Percentiles rank a stretch among this genome's conserved stretches.
These are phyloP conservation scores for Hirtodrosophila trivittata DNA, from an alignment of 2,888 invertebrate species.

Conservation along the genomic window DNA sequence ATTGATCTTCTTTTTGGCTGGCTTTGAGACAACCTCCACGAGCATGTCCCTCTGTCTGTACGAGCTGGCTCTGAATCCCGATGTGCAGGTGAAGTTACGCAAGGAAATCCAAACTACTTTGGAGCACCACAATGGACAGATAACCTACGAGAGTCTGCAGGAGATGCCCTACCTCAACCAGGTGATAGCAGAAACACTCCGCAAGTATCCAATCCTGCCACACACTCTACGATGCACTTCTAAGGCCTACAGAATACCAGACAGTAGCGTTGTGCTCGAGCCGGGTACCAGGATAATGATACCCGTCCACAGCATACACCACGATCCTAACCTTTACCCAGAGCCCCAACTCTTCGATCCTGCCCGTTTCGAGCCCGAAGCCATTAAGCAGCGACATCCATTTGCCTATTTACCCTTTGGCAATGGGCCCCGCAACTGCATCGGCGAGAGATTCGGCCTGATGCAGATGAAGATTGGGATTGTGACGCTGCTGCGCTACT, in stretches of 20 bases:
- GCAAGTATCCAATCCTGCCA: slow-evolving; percentile 85
- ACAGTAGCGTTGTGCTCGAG: slow-evolving; percentile 84
- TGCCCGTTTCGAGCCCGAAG: slow-evolving; percentile 85
- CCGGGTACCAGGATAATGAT: slow-evolving; percentile 66
- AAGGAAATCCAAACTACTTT: slow-evolving; percentile 83
- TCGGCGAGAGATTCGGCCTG: slow-evolving; percentile 80
- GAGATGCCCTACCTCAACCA: slow-evolving; percentile 85
- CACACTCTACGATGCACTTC: slow-evolving; percentile 84
- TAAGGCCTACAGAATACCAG: slow-evolving; percentile 84
- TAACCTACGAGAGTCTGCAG: slow-evolving; percentile 84
- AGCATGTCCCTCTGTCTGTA: slow-evolving; percentile 85
- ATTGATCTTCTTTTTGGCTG: slow-evolving; percentile 85
- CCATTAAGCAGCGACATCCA: slow-evolving; percentile 84
- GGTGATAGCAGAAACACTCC: slow-evolving; percentile 84
- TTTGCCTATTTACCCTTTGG: slow-evolving; percentile 80
- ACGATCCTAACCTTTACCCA: slow-evolving; percentile 84
- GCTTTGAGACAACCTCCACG: slow-evolving; percentile 85
- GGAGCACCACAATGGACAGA: slow-evolving; percentile 75
- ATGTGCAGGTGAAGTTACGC: slow-evolving; percentile 84
- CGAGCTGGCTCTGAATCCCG: slow-evolving; percentile 84
- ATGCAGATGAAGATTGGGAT: slow-evolving; percentile 78
- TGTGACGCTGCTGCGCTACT: slow-evolving; percentile 41
- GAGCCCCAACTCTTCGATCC: slow-evolving; percentile 87
- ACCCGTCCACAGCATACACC: slow-evolving; percentile 85
- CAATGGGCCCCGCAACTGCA: slow-evolving; percentile 81